These are phyloP conservation scores for Liolophura sinensis DNA, from an alignment of 1,140 invertebrate genomes.

Conservation along the genomic window DNA sequence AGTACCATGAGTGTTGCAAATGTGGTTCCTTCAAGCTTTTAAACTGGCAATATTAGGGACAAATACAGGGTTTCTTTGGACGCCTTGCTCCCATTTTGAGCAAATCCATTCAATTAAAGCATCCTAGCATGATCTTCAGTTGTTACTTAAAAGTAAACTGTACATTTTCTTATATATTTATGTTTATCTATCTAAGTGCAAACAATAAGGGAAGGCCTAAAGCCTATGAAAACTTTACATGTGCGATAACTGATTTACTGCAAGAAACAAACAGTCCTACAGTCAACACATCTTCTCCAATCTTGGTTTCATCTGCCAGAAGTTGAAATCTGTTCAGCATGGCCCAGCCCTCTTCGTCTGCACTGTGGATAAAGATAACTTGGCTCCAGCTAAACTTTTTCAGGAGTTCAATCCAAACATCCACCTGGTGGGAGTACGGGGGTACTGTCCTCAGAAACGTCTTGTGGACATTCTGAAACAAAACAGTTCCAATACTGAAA, in stretches of 20 bases:
- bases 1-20: no score
- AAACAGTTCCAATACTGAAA: constrained; percentile 10
- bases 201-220: not conserved
- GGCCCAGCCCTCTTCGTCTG: constrained; percentile 92
- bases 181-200: no score
- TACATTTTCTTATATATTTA: no score
- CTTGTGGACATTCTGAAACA: constrained; percentile 88
- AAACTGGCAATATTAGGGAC: no score
- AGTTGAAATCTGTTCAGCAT: constrained; percentile 86
- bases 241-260: not conserved
- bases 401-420: constrained; percentile 94
- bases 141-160: no score
- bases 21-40: no score
- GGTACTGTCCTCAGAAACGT: constrained; percentile 96
- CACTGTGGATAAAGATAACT: constrained; percentile 95
- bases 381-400: constrained; percentile 93
- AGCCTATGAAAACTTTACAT: constrained; percentile 3
- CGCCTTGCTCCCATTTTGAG: no score
- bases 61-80: no score
- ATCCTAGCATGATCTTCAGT: no score
- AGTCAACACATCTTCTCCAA: constrained; percentile 9
- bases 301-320: constrained; percentile 43
- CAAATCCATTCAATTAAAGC: no score
- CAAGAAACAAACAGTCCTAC: not conserved
- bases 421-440: constrained; percentile 95